phyloP scores from a whole-genome alignment of 2,113 vertebrate genomes.

The Baryphthengus martii region DNA sequence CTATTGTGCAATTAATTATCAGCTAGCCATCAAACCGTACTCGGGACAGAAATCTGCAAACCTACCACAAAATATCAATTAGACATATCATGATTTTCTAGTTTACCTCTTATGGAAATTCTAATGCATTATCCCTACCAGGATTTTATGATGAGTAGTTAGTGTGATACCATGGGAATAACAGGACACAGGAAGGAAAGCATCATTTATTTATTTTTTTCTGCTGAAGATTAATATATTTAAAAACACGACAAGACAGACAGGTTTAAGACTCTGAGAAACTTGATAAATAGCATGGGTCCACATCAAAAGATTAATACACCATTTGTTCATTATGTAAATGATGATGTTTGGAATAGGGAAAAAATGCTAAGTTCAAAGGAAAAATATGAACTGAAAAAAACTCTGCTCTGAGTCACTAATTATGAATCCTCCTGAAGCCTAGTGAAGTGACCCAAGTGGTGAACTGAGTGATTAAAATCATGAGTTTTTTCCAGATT shows the following conservation, averaged over 20 bases:
- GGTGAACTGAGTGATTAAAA: not conserved
- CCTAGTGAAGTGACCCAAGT: not conserved
- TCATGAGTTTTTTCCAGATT: not conserved
- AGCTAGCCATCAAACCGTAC: not conserved
- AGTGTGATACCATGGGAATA: not conserved
- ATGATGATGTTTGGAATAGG: not conserved
- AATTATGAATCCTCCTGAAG: constrained; percentile 12
- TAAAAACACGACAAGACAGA: not conserved
- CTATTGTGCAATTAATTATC: not conserved
- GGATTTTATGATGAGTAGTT: not conserved
- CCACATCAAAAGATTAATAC: not conserved
- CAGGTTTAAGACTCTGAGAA: not conserved
- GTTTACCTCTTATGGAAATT: not conserved
- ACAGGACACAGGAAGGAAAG: not conserved
- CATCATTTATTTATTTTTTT: not conserved
- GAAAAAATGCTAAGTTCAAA: constrained; percentile 12
- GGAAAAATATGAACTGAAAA: not conserved
- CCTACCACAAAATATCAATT: not conserved
- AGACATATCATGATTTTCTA: not conserved
- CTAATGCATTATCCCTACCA: not conserved
- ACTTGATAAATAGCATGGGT: not conserved
- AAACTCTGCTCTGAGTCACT: not conserved
- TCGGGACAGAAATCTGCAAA: not conserved
- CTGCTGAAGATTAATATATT: not conserved
- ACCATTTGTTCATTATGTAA: not conserved